Conservation (phyloP, 2,113 vertebrate species). For the Perca schrenkii region DNA sequence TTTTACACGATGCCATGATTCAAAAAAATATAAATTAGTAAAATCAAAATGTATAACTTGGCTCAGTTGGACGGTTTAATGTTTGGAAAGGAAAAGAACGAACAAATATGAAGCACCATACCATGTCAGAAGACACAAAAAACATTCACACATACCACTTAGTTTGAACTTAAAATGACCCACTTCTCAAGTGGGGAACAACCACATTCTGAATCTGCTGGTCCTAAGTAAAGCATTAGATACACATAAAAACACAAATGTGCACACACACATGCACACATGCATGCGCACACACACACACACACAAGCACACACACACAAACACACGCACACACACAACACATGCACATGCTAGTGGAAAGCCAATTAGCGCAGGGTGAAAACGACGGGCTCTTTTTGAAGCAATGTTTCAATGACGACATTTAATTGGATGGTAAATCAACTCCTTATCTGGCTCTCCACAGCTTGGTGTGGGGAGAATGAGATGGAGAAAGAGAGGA, state of each 20-base stretch:
- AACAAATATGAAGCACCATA: not conserved
- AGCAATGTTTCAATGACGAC: conserved; percentile 99
- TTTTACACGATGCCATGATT: not conserved
- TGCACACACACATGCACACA: too few species aligned
- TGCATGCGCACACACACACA: too few species aligned
- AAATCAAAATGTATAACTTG: conserved; percentile 94
- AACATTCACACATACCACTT: conserved; percentile 3
- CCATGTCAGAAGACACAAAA: not conserved
- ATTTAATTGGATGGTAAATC: conserved; percentile 99
- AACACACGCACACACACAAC: not conserved
- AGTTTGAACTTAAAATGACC: conserved; percentile 52
- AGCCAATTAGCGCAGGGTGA: conserved; percentile 81
- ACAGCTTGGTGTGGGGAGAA: conserved; percentile 89
- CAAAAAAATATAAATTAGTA: conserved; percentile 63
- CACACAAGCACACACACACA: too few species aligned
- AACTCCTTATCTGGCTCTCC: conserved; percentile 98
- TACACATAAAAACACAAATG: conserved; percentile 1
- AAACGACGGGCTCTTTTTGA: conserved; percentile 98
- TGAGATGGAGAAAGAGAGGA: conserved; percentile 77
- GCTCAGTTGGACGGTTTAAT: conserved; percentile 86
- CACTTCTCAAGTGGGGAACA: conserved; percentile 23
- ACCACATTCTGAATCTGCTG: conserved; percentile 14
- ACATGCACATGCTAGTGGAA: conserved; percentile 52
- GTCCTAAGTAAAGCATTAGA: conserved; percentile 23
- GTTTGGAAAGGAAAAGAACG: not conserved